Base-by-base conservation (phyloP, 2,797 vertebrate genomes). In the Carapus acus region DNA sequence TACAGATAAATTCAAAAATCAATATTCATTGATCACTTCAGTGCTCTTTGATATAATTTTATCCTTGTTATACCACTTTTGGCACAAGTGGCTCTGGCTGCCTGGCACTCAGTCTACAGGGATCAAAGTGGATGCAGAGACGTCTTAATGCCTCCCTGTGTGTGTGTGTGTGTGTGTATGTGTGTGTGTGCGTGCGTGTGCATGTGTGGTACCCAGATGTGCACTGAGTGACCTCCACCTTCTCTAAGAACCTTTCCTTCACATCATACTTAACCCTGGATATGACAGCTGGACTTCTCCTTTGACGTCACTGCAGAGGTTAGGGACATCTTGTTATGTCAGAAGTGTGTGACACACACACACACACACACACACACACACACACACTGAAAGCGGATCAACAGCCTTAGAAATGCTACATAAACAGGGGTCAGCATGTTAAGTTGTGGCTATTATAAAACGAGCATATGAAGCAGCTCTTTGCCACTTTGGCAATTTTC, bases 261-360 rank as follows among this genome's bases (percentile, higher is more conserved):
- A 67, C 65, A 58, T 43, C 59, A 49, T 24, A 24, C 72, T 84
- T 83, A 80, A 77, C 80, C 81, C 76, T 49, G 54, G 51, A 62
- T 66, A 54, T 62, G 48, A 80, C 61, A 64, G 67, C 63, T 58
- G 55, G 69, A 60, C 29, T 21, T 76, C 73, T 52, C 51, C 11
- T 0, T 58, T 63, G 67, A 81, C 78, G 69, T 73, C 69, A 18
- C 12, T 4, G 33, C 24, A 4, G 57, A 75, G 57, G 67, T 60
- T 19, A 50, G 39, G 47, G 46, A 52, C 63, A 57, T 48, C 59
- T 65, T 69, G 69, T 81, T 71, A 74, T 67, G 61, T 54, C 40
- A 24, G 63, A 55, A 58, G 44, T 7, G 41, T 17, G 21, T 11
- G 17, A 14, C 34, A 54, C 23, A 15, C 18, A 24, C 49, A 58